Conservation (phyloP, 2,797 vertebrate genomes). For the Hozukius guyotensis region DNA sequence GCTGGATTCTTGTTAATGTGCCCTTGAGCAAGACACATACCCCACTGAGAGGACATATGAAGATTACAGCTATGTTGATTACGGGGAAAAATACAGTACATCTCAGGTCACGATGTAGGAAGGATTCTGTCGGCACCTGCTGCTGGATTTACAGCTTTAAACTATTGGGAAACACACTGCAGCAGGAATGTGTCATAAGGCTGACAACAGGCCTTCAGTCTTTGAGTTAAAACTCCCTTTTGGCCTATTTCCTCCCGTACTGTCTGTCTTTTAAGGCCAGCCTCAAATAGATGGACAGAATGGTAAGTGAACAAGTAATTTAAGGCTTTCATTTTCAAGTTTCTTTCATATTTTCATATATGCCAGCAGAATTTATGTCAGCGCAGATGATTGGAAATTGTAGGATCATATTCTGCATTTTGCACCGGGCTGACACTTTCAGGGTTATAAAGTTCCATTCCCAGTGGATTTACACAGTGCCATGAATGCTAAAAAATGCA, state of each 20-base stretch:
- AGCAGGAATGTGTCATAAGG: neutral
- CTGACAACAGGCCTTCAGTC: neutral
- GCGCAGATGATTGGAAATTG: neutral
- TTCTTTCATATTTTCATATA: neutral
- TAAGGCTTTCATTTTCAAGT: neutral
- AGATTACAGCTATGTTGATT: neutral
- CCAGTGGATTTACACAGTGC: neutral
- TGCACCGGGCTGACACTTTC: neutral
- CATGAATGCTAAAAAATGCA: neutral
- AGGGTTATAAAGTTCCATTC: neutral
- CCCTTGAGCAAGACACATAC: constrained; percentile 14
- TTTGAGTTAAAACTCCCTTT: constrained; percentile 10
- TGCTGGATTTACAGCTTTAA: constrained; percentile 36
- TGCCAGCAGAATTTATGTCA: neutral
- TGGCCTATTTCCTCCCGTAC: neutral
- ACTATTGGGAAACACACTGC: neutral
- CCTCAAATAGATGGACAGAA: neutral
- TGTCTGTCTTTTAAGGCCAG: constrained; percentile 27
- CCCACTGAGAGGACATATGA: neutral
- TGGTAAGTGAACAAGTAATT: neutral
- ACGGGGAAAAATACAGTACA: neutral
- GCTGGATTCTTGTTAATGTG: neutral
- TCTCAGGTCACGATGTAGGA: neutral
- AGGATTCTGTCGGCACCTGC: neutral
- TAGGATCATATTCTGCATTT: neutral